Percentiles rank a stretch among this genome's conserved stretches.
These are phyloP conservation scores for Setipinna tenuifilis DNA, from an alignment of 2,797 vertebrate species.

Conservation along the genomic window DNA sequence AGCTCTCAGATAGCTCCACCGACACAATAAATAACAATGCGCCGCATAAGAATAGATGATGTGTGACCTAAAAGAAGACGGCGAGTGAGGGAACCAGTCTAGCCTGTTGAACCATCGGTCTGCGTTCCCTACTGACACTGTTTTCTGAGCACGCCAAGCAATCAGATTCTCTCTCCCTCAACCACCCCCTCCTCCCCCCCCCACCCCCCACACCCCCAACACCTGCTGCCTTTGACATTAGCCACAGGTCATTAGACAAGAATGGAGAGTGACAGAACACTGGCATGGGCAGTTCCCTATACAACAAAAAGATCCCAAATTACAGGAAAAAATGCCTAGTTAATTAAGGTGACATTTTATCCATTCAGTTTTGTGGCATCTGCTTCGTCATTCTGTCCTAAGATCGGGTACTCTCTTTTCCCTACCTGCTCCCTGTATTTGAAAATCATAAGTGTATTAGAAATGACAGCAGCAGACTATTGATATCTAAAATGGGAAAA, in stretches of 20 bases:
- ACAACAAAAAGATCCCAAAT: neutral
- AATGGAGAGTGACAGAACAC: neutral
- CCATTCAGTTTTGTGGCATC: neutral
- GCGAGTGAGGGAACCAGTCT: neutral
- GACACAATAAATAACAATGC: neutral
- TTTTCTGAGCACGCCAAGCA: neutral
- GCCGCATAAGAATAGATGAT: neutral
- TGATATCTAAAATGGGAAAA: neutral
- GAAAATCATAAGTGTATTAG: neutral
- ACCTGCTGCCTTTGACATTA: conserved; percentile 10
- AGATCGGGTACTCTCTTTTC: neutral
- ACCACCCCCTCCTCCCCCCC: too few relatives aligned
- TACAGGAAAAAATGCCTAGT: neutral
- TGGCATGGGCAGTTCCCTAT: neutral
- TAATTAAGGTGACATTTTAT: neutral
- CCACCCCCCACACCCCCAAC: neutral
- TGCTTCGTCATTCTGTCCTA: neutral
- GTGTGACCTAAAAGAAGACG: neutral
- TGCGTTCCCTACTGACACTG: neutral
- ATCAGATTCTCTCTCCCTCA: neutral
- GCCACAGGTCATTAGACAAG: neutral
- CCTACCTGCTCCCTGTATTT: neutral
- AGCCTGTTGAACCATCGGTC: neutral
- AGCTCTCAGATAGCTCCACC: neutral
- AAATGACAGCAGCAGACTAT: neutral